Evolutionary conservation across 2,113 vertebrate species (phyloP).

Genomic region (Microtus pennsylvanicus): DNA sequence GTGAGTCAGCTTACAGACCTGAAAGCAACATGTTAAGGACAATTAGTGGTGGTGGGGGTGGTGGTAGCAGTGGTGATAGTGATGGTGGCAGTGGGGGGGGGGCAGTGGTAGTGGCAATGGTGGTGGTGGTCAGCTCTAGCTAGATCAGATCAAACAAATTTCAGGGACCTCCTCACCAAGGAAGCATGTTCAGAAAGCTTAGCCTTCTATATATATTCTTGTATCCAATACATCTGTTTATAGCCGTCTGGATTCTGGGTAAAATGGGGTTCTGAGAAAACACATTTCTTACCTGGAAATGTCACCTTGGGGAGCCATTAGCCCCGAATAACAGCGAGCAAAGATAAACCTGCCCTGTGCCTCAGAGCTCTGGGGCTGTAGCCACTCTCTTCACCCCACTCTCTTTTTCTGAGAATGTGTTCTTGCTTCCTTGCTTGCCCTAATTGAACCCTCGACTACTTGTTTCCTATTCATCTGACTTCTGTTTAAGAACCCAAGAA

Average conservation of each 20-base stretch:
- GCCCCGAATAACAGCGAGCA: not conserved
- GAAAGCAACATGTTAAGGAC: too few species aligned
- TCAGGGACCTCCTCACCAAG: not conserved
- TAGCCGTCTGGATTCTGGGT: not conserved
- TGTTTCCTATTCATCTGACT: not conserved
- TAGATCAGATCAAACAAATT: not conserved
- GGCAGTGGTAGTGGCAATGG: too few species aligned
- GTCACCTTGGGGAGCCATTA: too few species aligned
- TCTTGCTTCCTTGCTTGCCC: not conserved
- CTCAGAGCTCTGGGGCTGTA: not conserved
- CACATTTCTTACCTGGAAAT: not conserved
- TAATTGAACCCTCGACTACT: not conserved
- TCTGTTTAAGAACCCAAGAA: not conserved
- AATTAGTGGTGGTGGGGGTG: not conserved
- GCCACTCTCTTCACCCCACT: not conserved
- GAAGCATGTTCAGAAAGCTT: not conserved
- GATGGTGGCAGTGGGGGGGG: too few species aligned
- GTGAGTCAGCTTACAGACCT: not conserved
- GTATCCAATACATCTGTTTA: not conserved
- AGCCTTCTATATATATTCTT: not conserved
- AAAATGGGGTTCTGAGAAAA: not conserved
- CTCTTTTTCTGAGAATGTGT: not conserved
- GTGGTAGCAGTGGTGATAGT: rapidly evolving
- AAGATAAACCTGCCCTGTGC: not conserved
- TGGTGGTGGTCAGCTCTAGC: not conserved